Evolutionary conservation across 2,113 vertebrate species (phyloP).

Genomic region (Nipponia nippon): DNA sequence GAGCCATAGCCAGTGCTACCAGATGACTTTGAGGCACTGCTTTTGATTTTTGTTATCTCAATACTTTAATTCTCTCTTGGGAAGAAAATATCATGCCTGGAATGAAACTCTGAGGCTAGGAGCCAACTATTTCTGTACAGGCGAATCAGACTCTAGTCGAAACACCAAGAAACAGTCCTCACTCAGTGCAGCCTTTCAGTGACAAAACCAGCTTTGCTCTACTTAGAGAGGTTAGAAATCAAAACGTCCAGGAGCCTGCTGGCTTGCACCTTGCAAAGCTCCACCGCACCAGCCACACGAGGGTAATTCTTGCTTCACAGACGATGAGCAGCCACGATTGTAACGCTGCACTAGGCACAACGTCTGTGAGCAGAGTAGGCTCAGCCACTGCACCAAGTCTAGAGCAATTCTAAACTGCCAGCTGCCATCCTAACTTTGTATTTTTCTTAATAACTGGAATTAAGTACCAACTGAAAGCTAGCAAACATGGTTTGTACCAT

Average conservation of each 20-base stretch:
- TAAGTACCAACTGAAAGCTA: not conserved
- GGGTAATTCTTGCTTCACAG: not conserved
- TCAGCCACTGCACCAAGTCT: not conserved
- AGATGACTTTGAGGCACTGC: not conserved
- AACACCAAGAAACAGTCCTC: not conserved
- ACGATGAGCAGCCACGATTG: not conserved
- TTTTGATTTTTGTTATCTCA: not conserved
- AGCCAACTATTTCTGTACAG: not conserved
- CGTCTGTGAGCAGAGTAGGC: not conserved
- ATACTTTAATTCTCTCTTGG: not conserved
- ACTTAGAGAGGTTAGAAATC: constrained; percentile 12
- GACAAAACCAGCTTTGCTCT: not conserved
- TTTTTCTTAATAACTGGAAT: not conserved
- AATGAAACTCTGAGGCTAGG: not conserved
- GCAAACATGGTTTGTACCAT: not conserved
- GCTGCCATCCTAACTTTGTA: not conserved
- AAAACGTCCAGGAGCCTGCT: not conserved
- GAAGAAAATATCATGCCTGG: not conserved
- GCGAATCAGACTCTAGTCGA: not conserved
- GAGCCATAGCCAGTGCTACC: not conserved
- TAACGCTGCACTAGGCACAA: not conserved
- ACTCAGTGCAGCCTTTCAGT: not conserved
- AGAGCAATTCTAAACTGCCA: constrained; percentile 12
- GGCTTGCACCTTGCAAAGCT: not conserved
- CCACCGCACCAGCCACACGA: not conserved